A percentile compares a stretch with the other conserved stretches of the same genome.
Conservation (phyloP, 2,113 vertebrate genomes). For the Pachypanchax playfairii region DNA sequence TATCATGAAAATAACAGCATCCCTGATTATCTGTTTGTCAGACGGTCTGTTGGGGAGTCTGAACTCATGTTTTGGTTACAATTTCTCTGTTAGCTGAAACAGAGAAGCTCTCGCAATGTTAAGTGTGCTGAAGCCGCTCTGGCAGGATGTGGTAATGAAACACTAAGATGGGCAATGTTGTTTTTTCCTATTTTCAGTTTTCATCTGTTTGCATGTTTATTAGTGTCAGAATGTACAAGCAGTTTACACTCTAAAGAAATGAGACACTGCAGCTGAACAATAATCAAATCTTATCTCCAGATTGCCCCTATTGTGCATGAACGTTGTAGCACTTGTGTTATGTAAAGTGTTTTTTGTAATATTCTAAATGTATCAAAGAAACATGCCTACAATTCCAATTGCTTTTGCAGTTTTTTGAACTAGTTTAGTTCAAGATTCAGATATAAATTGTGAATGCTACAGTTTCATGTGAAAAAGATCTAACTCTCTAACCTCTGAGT, state of each 20-base stretch:
- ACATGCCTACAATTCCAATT: too few species aligned
- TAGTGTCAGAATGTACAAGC: neutral
- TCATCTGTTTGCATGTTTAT: neutral
- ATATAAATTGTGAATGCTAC: neutral
- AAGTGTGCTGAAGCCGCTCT: neutral
- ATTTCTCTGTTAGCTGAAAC: too few species aligned
- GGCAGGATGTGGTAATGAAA: neutral
- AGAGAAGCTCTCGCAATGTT: too few species aligned
- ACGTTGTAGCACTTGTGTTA: neutral
- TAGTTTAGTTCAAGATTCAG: too few species aligned
- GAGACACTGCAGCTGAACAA: too few species aligned
- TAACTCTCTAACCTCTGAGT: constrained; percentile 74
- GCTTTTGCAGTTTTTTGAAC: too few species aligned
- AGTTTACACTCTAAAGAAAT: neutral
- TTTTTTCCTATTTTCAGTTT: neutral
- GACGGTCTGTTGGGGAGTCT: too few species aligned
- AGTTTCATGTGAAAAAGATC: neutral
- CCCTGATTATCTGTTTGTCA: too few species aligned
- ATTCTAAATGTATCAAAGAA: neutral
- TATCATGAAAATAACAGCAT: too few species aligned
- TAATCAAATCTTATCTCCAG: neutral
- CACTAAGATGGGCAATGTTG: neutral
- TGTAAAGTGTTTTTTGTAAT: neutral
- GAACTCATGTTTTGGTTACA: too few species aligned
- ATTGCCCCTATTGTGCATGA: too few species aligned